Evolutionary conservation across 1,140 invertebrate species (phyloP).

Genomic region (Drosophila asahinai): DNA sequence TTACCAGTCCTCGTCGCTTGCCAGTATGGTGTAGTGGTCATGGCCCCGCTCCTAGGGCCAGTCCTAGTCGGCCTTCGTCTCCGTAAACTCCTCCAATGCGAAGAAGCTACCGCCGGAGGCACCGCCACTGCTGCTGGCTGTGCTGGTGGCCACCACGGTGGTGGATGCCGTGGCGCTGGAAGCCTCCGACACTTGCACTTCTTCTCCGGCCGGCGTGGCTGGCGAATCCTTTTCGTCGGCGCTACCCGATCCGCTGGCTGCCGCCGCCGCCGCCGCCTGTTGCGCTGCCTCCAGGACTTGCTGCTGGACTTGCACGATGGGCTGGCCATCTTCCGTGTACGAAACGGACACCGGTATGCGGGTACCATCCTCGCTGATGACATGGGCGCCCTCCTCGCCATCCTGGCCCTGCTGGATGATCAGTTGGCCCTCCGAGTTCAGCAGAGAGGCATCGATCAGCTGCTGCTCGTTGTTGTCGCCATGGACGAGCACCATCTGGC

Average conservation of each 20-base stretch:
- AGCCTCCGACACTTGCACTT: slow-evolving; percentile 60
- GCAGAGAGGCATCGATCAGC: slow-evolving; percentile 81
- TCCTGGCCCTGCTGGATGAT: slow-evolving; percentile 84
- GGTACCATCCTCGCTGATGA: slow-evolving; percentile 83
- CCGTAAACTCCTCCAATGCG: slow-evolving; percentile 76
- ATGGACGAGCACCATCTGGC: slow-evolving; percentile 85
- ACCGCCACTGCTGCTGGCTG: slow-evolving; percentile 60
- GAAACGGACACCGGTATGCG: slow-evolving; percentile 84
- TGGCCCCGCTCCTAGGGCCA: slow-evolving; percentile 67
- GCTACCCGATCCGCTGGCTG: slow-evolving; percentile 38
- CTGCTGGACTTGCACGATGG: slow-evolving; percentile 80
- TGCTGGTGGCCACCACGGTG: slow-evolving; percentile 63
- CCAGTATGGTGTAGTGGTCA: slow-evolving; percentile 66
- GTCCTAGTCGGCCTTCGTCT: slow-evolving; percentile 77
- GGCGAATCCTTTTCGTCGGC: slow-evolving; percentile 55
- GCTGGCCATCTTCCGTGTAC: slow-evolving; percentile 81
- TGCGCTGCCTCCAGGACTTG: slow-evolving; percentile 71
- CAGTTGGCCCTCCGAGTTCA: slow-evolving; percentile 82
- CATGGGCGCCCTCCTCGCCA: slow-evolving; percentile 80
- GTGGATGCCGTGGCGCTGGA: slow-evolving; percentile 43
- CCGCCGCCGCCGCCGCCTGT: slow-evolving; percentile 57
- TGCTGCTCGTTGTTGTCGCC: slow-evolving; percentile 84
- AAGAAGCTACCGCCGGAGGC: slow-evolving; percentile 71
- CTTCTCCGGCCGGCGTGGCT: slow-evolving; percentile 47
- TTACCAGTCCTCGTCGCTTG: slow-evolving; percentile 72